Percentiles rank a stretch among this genome's conserved stretches.
These are phyloP conservation scores for Lomographa bimaculata DNA, from an alignment of 2,888 invertebrate genomes.

Conservation along the genomic window DNA sequence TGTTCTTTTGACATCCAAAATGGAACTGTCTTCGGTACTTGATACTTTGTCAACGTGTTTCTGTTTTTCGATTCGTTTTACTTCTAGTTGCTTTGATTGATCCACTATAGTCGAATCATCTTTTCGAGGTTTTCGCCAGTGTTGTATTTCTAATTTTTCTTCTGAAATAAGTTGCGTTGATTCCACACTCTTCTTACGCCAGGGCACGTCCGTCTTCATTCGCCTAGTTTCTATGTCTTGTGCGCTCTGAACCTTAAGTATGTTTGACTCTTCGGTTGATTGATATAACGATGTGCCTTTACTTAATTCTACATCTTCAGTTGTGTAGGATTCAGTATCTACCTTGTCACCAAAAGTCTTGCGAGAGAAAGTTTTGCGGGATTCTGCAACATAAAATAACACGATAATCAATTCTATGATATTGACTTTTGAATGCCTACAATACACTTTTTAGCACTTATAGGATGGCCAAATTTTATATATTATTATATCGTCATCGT, in stretches of 20 bases:
- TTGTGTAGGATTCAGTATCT: conserved; percentile 38
- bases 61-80: conserved; percentile 18
- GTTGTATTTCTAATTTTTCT: conserved; percentile 42
- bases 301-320: conserved; percentile 40
- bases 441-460: too few species aligned
- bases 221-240: conserved; percentile 59
- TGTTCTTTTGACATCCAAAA: conserved; percentile 36
- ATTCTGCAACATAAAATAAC: conserved; percentile 55
- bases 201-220: conserved; percentile 52
- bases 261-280: conserved; percentile 68
- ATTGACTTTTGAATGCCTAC: too few species aligned
- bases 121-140: conserved; percentile 51
- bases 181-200: conserved; percentile 54
- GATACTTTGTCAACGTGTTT: conserved; percentile 33
- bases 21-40: conserved; percentile 38
- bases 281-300: conserved; percentile 51
- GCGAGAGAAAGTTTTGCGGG: conserved; percentile 46
- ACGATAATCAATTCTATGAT: too few species aligned
- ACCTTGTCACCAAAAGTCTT: conserved; percentile 58
- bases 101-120: conserved; percentile 15
- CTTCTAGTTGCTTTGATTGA: conserved; percentile 18
- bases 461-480: too few species aligned
- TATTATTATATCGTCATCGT: too few species aligned
- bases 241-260: conserved; percentile 56
- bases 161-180: conserved; percentile 35